Evolutionary conservation across 2,888 invertebrate species (phyloP), one percentile per base, ranked within the genome.

Genomic region (Melanargia galathea): DNA sequence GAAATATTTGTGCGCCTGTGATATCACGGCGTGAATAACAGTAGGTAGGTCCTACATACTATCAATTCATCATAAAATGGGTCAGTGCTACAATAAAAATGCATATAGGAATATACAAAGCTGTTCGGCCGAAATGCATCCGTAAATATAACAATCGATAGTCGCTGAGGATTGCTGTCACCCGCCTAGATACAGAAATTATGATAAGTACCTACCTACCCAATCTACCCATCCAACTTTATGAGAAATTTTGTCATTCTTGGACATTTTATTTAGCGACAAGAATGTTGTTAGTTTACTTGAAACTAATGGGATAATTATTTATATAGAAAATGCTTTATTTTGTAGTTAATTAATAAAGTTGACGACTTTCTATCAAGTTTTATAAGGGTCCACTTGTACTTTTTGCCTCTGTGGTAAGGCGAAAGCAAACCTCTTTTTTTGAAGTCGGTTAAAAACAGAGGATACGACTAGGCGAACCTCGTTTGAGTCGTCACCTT

Each of bases 51-150:
- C n/a, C 2, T 0, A 13, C 22, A 48, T 26, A 49, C 8, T 6
- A 49, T 8, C n/a, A 26, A 26, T 18, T 20, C 51, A 0, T 51
- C 16, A 33, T n/a, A 18, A 33, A 7, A 11, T 8, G 2, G 51
- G 18, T 33, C 30, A 30, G 51, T 26, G n/a, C 7, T 51, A 67
- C 52, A 65, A 68, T 60, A 66, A 64, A 64, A 62, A 64, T 26
- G 26, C 26, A 26, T 26, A 26, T 26, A 26, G 24, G 24, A 4
- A 65, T 63, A 66, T 65, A 66, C 64, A 65, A 67, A 68, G 60
- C 49, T 60, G 69, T 56, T 55, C 40, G 61, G 71, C 71, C 70
- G 51, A 65, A 63, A 70, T 64, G 73, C 70, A 69, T 68, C 68
- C 68, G 62, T 66, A 63, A 45, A 68, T 68, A 70, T 70, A 33